These are phyloP conservation scores for Cynoglossus semilaevis DNA, from an alignment of 2,113 vertebrate genomes.

Conservation along the genomic window DNA sequence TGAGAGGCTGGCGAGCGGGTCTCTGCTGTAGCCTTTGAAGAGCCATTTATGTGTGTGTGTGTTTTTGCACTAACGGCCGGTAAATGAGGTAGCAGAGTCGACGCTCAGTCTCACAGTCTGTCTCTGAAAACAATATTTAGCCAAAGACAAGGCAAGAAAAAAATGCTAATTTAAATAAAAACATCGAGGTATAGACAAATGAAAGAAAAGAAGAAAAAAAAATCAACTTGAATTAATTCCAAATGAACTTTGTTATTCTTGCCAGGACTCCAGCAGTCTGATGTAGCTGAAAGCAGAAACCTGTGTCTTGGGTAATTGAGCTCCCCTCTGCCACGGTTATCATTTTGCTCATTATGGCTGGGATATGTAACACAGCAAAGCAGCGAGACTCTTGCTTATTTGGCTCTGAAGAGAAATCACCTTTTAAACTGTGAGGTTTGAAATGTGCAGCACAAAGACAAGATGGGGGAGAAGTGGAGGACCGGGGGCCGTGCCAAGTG, in stretches of 20 bases:
- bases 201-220: constrained; percentile 1
- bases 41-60: constrained; percentile 49
- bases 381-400: constrained; percentile 22
- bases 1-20: constrained; percentile 54
- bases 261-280: constrained; percentile 51
- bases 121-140: constrained; percentile 39
- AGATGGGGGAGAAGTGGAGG: constrained; percentile 16
- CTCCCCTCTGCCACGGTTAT: constrained; percentile 51
- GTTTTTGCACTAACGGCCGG: constrained; percentile 34
- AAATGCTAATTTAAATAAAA: constrained; percentile 30
- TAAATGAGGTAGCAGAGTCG: constrained; percentile 60
- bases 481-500: constrained; percentile 23
- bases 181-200: constrained; percentile 19
- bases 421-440: constrained; percentile 12
- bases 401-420: constrained; percentile 25
- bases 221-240: constrained; percentile 45
- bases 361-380: constrained; percentile 38
- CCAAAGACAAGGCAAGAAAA: no score
- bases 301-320: constrained; percentile 64
- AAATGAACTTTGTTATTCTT: constrained; percentile 41
- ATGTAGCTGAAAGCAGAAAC: constrained; percentile 59
- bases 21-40: constrained; percentile 58
- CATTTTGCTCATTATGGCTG: constrained; percentile 53
- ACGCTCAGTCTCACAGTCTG: constrained; percentile 15
- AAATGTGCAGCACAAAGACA: constrained; percentile 34